Evolutionary conservation across 2,797 vertebrate species (phyloP).

Genomic region (Monodelphis domestica): DNA sequence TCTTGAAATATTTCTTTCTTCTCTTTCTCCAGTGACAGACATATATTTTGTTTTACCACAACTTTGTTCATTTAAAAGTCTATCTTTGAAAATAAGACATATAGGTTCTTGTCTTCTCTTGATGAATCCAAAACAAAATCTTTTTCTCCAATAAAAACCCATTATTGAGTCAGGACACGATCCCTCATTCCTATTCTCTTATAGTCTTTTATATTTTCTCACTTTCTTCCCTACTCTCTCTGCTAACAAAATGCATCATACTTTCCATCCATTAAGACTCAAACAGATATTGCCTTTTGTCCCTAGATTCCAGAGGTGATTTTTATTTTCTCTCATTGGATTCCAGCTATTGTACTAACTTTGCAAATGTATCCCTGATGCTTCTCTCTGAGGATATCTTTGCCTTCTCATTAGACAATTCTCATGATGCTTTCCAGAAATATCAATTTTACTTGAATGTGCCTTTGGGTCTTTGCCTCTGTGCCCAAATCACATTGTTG

Average conservation of each 20-base stretch:
- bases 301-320: not conserved
- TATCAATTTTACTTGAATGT: not conserved
- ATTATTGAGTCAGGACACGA: not conserved
- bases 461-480: not conserved
- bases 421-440: fast-evolving
- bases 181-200: not conserved
- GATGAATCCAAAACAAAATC: not conserved
- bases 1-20: not conserved
- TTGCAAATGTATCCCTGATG: not conserved
- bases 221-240: not conserved
- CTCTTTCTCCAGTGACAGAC: not conserved
- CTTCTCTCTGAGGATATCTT: slow-evolving; percentile 5
- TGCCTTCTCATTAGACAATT: not conserved
- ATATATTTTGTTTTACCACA: not conserved
- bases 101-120: not conserved
- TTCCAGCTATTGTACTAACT: not conserved
- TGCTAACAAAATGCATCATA: not conserved
- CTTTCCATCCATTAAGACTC: not conserved
- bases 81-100: not conserved
- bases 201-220: not conserved
- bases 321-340: not conserved
- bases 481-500: not conserved
- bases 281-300: not conserved
- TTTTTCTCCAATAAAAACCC: not conserved
- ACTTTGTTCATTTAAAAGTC: not conserved